A percentile compares a stretch with the other conserved stretches of the same genome.
Evolutionary conservation across 92 coral and sea anemone genomes (phyloP).

Genomic region (Bergia sp.): DNA sequence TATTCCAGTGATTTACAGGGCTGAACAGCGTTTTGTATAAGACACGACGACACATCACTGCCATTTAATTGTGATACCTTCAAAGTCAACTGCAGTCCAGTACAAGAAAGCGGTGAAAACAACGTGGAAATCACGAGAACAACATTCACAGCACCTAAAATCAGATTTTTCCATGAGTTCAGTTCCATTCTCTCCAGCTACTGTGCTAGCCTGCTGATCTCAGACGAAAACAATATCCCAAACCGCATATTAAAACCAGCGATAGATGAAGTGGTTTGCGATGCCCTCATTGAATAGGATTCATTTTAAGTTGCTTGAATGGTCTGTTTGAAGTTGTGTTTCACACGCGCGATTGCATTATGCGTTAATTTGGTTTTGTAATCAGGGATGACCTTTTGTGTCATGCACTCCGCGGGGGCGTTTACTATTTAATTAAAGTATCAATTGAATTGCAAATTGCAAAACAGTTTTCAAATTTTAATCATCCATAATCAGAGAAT

Average conservation of each 20-base stretch:
- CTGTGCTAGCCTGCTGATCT: not conserved
- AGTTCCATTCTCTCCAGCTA: not conserved
- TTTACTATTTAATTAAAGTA: not conserved
- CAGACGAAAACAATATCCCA: not conserved
- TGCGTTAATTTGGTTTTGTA: not conserved
- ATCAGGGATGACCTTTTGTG: not conserved
- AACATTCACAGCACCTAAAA: not conserved
- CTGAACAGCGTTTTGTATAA: slow-evolving; percentile 30
- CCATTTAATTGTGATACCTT: slow-evolving; percentile 69
- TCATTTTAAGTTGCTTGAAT: not conserved
- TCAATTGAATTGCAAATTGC: not conserved
- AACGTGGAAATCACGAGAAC: slow-evolving; percentile 10
- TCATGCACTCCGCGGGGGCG: not conserved
- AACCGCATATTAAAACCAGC: not conserved
- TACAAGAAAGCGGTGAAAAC: not conserved
- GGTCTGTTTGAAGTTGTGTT: not conserved
- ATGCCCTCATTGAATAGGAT: not conserved
- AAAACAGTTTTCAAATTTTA: not conserved
- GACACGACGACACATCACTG: slow-evolving; percentile 59
- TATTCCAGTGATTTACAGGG: slow-evolving; percentile 71
- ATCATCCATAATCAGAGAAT: not conserved
- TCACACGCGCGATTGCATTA: not conserved
- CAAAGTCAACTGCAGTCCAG: slow-evolving; percentile 1
- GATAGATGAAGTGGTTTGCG: not conserved
- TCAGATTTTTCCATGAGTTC: not conserved